These are phyloP conservation scores for Boulengerochromis microlepis DNA, from an alignment of 2,113 vertebrate genomes.

Conservation along the genomic window DNA sequence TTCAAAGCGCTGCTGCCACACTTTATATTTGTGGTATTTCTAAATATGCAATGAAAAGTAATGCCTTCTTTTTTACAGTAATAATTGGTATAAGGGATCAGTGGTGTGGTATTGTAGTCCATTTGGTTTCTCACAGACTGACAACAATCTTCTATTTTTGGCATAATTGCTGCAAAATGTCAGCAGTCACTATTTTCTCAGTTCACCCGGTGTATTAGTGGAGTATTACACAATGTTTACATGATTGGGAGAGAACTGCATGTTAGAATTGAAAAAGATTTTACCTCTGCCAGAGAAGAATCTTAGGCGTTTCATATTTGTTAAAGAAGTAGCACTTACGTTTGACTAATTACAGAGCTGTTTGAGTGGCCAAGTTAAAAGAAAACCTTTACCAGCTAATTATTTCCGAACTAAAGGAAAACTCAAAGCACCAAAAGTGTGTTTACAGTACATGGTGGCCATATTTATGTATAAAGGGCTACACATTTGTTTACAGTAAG, in stretches of 20 bases:
- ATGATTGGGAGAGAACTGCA: background rate
- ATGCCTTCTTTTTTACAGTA: background rate
- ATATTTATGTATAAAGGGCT: background rate
- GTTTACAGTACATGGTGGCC: conserved; percentile 13
- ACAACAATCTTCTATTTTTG: background rate
- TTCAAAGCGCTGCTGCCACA: background rate
- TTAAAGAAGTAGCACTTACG: background rate
- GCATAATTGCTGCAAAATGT: background rate
- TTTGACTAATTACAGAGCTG: background rate
- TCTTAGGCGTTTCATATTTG: background rate
- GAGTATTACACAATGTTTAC: background rate
- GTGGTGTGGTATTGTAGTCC: background rate
- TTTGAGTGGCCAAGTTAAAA: background rate
- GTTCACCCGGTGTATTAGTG: background rate
- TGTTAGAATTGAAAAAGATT: background rate
- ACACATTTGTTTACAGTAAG: conserved; percentile 41
- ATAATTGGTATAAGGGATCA: background rate
- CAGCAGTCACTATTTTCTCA: background rate
- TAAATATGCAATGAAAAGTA: background rate
- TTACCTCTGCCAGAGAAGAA: background rate
- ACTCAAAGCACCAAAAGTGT: background rate
- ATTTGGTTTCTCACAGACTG: background rate
- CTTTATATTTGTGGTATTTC: background rate
- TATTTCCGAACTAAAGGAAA: background rate
- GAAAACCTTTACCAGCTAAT: background rate